Conservation (phyloP, 2,113 vertebrate genomes). For the Origma solitaria region DNA sequence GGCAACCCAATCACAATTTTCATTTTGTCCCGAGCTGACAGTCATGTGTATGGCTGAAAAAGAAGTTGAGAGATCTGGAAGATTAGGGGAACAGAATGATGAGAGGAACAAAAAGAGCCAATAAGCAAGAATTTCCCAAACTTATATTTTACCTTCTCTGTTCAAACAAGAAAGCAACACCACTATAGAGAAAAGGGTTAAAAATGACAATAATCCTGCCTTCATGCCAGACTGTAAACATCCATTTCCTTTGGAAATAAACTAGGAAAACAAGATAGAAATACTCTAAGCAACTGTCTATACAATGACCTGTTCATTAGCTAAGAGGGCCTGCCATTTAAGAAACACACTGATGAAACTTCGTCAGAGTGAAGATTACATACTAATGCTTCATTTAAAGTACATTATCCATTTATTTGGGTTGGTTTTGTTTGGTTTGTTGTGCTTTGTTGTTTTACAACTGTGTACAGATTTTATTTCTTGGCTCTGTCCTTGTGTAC, state of each 20-base stretch:
- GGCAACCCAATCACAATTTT: neutral
- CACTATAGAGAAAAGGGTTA: neutral
- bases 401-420: neutral
- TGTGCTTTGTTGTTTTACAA: neutral
- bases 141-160: neutral
- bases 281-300: neutral
- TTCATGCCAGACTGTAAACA: neutral
- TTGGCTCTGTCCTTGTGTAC: neutral
- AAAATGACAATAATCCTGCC: neutral
- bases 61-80: neutral
- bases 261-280: neutral
- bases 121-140: neutral
- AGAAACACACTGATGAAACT: neutral
- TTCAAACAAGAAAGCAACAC: neutral
- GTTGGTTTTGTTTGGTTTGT: neutral
- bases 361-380: neutral
- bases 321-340: neutral
- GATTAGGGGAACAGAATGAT: neutral
- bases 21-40: neutral
- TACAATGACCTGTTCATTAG: neutral
- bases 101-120: neutral
- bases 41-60: neutral
- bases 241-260: neutral
- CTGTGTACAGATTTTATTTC: neutral
- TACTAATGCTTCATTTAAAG: neutral